Evolutionary conservation across 2,113 vertebrate species (phyloP), one percentile per base, ranked within the genome.

Genomic region (Vombatus ursinus): DNA sequence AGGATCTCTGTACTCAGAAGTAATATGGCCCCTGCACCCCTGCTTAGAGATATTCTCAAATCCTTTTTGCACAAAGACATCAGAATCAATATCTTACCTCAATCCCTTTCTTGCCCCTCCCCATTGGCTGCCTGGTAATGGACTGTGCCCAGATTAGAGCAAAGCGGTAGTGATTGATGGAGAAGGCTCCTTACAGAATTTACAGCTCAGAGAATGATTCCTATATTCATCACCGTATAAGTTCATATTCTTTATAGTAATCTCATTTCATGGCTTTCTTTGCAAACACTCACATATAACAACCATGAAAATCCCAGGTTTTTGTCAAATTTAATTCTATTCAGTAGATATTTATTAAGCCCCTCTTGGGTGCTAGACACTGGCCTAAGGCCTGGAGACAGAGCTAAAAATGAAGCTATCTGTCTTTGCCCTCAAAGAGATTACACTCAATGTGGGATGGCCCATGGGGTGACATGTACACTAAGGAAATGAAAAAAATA

Each of bases 241-340:
- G 96, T 94, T 98, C 95, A 96, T 94, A 93, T 96, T 97, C 68
- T 97, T 98, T 96, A 96, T 93, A 97, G 95, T 98, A 95, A 89
- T 97, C 95, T 94, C 97, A 97, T 98, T 98, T 97, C 97, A 97
- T 61, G 96, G 97, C 96, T 97, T 84, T 97, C 95, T 96, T 98
- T 97, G 93, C 84, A 97, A 95, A 97, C 19, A 84, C 16, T 44
- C 16, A 0, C 68, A 44, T 84, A 22, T 84, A 84, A 84, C 19
- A 84, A 84, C n/a, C 19, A 84, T 84, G 68, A 84, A 84, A 22
- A 84, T 8, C n/a, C 16, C 68, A 44, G n/a, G 68, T 84, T 84
- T 44, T 84, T 84, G 68, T 44, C 68, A 22, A 44, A 84, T 84
- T 84, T 8, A 84, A 84, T 84, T 84, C 37, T 44, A 44, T 84